Base-by-base conservation (phyloP, 1,140 invertebrate genomes). In the Aphelenchoides avenae region DNA sequence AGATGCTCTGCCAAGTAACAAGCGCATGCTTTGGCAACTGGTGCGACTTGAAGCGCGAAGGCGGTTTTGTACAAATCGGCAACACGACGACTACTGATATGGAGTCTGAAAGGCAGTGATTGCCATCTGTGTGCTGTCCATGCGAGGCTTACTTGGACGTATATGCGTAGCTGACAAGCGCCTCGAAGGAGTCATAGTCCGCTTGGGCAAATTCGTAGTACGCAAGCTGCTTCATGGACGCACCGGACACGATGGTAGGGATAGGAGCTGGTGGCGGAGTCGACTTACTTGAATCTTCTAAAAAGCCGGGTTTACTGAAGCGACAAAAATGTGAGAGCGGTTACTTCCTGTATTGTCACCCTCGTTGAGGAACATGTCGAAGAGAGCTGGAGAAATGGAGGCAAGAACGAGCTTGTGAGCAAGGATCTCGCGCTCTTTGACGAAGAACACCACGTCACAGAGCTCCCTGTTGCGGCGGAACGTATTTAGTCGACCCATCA, bases 151-250 rank as follows among this genome's bases (percentile, higher is more conserved):
- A 46, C 18, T 34, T 33, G 50, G 82, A 80, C 42, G 87, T 88
- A 78, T 90, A 90, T 27, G 86, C 86, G 79, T 87, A 89, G 74
- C 89, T 84, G 26, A 89, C 82, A 5, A 89, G 79, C 53, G 83
- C 83, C 57, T 86, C 83, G 66, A 89, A 80, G 37, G 86, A 84
- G 62, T 86, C 84, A 63, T 86, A 83, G 29, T 83, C 83, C n/a
- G 82, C 84, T 68, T 83, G 84, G 52, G 75, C 68, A 30, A 88
- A 73, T 70, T 86, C 85, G 73, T 84, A 86, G 15, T 81, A 57
- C 48, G 55, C 54, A 27, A 33, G 7, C 1, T 40, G 31, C 30
- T 53, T 37, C 24, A 40, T 59, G 33, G 58, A 57, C 20, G 44
- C 47, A 13, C 46, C 48, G 13, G 26, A 26, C 22, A 34, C 11